Evolutionary conservation across 2,113 vertebrate species (phyloP).

Genomic region (Odobenus rosmarus): DNA sequence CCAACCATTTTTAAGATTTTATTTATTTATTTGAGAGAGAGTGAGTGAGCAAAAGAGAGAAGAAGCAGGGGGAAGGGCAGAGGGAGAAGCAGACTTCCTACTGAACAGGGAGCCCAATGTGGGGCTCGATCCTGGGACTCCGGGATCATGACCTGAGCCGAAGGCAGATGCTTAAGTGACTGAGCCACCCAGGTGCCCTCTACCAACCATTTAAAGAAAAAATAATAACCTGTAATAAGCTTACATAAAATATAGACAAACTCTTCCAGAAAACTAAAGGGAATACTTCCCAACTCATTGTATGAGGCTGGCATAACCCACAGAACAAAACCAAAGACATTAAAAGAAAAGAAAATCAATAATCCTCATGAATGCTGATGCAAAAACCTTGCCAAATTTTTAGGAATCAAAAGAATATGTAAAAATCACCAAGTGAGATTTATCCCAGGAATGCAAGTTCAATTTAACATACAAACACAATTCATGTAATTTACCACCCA

Average conservation of each 20-base stretch:
- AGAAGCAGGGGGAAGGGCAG: too few species aligned
- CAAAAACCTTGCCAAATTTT: neutral
- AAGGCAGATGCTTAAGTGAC: too few species aligned
- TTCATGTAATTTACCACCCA: neutral
- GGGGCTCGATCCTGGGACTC: too few species aligned
- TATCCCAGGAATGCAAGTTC: neutral
- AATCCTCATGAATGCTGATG: neutral
- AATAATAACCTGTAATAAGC: neutral
- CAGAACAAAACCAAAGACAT: neutral
- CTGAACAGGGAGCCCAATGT: too few species aligned
- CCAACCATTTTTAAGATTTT: neutral
- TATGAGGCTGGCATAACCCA: neutral
- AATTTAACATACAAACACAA: neutral
- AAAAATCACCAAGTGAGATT: neutral
- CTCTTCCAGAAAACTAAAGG: neutral
- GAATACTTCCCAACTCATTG: neutral
- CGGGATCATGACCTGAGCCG: too few species aligned
- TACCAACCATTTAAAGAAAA: neutral
- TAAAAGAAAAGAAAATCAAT: neutral
- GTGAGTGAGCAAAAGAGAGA: too few species aligned
- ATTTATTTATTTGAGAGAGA: too few species aligned
- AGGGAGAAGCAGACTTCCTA: too few species aligned
- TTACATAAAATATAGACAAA: neutral
- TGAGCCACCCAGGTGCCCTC: neutral
- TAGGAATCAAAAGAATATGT: neutral